Evolutionary conservation across 2,113 vertebrate species (phyloP).

Genomic region (Tachycineta bicolor): DNA sequence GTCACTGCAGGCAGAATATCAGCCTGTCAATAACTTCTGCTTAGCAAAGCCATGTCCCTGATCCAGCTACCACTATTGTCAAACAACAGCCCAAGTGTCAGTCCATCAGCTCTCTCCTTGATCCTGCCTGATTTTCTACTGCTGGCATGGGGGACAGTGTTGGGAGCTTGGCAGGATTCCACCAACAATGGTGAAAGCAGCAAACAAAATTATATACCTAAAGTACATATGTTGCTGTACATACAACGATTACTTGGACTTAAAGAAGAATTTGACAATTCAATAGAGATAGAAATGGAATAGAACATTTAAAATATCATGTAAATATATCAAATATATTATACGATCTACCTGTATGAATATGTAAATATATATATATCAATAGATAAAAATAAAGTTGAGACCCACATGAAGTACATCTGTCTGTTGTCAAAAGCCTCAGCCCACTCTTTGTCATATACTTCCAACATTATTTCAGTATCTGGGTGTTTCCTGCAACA

Average conservation of each 20-base stretch:
- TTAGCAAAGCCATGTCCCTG: background rate
- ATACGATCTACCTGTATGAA: background rate
- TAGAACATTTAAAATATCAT: background rate
- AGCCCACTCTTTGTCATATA: background rate
- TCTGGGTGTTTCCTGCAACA: background rate
- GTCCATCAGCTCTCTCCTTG: background rate
- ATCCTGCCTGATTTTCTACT: background rate
- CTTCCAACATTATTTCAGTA: background rate
- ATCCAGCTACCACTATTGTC: background rate
- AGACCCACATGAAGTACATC: background rate
- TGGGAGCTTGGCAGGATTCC: background rate
- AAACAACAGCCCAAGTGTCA: background rate
- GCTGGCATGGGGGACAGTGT: too few relatives aligned
- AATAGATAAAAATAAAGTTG: background rate
- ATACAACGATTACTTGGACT: background rate
- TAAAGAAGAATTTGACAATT: background rate
- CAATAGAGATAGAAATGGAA: background rate
- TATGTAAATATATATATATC: background rate
- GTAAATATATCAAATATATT: background rate
- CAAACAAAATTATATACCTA: background rate
- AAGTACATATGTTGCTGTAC: background rate
- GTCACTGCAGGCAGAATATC: background rate
- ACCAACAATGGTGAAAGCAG: background rate
- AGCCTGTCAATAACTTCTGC: background rate
- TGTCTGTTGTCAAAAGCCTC: background rate